phyloP scores from a whole-genome alignment of 2,113 vertebrate genomes.

The Pterocles orientalis region DNA sequence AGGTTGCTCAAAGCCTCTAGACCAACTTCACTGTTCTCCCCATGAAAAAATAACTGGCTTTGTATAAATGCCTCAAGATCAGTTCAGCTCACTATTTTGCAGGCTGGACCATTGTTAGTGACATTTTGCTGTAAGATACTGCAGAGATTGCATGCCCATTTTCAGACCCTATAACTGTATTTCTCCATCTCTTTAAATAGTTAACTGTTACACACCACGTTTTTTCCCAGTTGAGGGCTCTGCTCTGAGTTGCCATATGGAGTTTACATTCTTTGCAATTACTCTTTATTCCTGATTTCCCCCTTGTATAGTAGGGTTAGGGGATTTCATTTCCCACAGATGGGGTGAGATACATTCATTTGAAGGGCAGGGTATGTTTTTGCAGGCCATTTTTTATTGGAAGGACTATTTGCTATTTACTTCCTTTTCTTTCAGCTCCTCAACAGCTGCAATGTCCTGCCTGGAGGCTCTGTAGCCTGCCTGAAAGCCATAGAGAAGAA shows the following conservation, averaged over 20 bases:
- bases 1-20: too few relatives aligned
- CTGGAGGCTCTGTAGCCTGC: conserved; percentile 17
- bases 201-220: not conserved
- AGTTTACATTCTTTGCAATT: not conserved
- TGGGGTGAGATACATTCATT: not conserved
- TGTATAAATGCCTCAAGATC: not conserved
- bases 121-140: not conserved
- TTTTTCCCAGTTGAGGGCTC: not conserved
- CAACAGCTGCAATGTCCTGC: not conserved
- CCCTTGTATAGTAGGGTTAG: not conserved
- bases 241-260: not conserved
- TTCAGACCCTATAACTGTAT: not conserved
- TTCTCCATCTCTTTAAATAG: not conserved
- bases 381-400: not conserved
- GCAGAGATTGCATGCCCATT: not conserved
- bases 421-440: conserved; percentile 44
- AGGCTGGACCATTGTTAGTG: not conserved
- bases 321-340: not conserved
- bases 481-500: conserved; percentile 25
- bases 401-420: not conserved
- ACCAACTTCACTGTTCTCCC: not conserved
- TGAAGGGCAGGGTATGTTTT: not conserved
- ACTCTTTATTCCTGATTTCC: not conserved
- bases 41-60: not conserved
- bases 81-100: not conserved